Conservation (phyloP, 2,797 vertebrate species). For the Rhinella marina region DNA sequence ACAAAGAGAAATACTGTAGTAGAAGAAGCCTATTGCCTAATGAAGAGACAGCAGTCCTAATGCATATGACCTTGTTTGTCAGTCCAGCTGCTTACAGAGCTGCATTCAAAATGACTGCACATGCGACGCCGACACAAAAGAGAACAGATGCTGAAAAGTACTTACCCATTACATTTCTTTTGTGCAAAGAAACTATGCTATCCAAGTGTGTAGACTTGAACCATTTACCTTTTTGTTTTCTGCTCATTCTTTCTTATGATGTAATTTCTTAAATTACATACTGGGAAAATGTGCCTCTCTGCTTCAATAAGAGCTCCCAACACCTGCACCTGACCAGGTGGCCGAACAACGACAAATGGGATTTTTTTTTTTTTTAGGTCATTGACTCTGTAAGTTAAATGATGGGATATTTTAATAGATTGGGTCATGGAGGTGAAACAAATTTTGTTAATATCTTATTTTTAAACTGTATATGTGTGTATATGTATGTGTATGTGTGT, state of each 20-base stretch:
- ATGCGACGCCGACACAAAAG: not conserved
- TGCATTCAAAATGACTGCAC: not conserved
- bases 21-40: not conserved
- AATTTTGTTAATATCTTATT: too few relatives aligned
- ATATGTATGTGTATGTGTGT: too few relatives aligned
- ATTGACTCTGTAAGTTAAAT: too few relatives aligned
- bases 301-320: not conserved
- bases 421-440: too few relatives aligned
- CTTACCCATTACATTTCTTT: not conserved
- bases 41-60: not conserved
- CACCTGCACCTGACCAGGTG: not conserved
- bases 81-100: not conserved
- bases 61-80: not conserved
- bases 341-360: too few relatives aligned
- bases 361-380: too few relatives aligned
- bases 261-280: not conserved
- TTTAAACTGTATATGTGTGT: too few relatives aligned
- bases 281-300: slow-evolving; percentile 1
- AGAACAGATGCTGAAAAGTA: not conserved
- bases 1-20: too few relatives aligned
- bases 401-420: too few relatives aligned
- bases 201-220: not conserved
- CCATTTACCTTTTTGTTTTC: slow-evolving; percentile 15
- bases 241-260: not conserved
- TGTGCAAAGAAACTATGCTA: not conserved